Conservation (phyloP, 2,797 vertebrate species). For the Sebastes dallii region DNA sequence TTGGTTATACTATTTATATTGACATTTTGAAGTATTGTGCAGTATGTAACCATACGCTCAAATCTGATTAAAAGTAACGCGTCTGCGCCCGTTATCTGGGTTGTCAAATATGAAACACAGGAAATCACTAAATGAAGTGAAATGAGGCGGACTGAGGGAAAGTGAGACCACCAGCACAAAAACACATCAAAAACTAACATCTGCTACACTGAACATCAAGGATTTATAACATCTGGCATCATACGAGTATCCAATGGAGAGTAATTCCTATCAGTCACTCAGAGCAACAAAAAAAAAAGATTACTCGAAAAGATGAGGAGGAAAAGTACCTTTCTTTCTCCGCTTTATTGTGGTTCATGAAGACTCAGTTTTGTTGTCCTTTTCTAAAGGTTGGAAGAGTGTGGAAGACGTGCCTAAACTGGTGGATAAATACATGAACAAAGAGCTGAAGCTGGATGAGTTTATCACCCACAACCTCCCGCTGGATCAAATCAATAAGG, state of each 20-base stretch:
- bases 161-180: background rate
- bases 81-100: background rate
- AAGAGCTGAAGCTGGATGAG: conserved; percentile 92
- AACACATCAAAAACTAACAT: background rate
- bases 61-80: background rate
- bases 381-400: conserved; percentile 89
- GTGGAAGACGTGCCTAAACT: conserved; percentile 87
- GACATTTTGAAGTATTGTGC: background rate
- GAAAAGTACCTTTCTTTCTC: background rate
- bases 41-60: background rate
- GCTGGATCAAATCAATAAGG: conserved; percentile 87
- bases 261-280: too few relatives aligned
- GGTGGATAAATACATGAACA: conserved; percentile 90
- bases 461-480: conserved; percentile 88
- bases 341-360: background rate
- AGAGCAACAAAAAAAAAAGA: background rate
- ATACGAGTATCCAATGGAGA: background rate
- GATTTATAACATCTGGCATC: background rate
- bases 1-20: background rate
- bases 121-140: background rate
- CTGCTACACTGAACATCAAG: background rate
- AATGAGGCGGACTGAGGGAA: background rate
- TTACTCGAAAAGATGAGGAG: background rate
- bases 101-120: background rate
- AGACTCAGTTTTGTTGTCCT: background rate